A percentile compares a stretch with the other conserved stretches of the same genome.
These are phyloP conservation scores for Aphidius colemani DNA, from an alignment of 2,888 invertebrate genomes.

Conservation along the genomic window DNA sequence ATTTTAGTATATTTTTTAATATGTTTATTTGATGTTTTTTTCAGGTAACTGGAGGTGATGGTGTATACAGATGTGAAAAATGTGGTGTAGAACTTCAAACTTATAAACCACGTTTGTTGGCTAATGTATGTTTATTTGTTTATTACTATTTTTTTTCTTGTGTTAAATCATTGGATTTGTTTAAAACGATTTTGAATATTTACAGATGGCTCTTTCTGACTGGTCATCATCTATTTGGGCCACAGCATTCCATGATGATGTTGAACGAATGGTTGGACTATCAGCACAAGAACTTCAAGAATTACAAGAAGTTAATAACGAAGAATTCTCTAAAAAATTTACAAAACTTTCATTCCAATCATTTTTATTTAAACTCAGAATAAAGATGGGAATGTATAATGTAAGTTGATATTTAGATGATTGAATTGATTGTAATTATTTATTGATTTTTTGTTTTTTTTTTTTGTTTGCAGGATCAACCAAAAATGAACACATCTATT, in stretches of 20 bases:
- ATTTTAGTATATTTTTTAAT: background rate
- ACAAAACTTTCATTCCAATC: conserved; percentile 78
- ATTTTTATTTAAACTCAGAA: conserved; percentile 81
- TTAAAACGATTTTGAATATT: background rate
- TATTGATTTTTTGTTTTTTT: conserved; percentile 13
- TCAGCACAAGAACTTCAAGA: conserved; percentile 79
- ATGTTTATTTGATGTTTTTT: conserved; percentile 16
- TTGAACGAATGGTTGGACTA: conserved; percentile 76
- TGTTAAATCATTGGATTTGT: background rate
- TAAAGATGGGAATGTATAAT: conserved; percentile 90
- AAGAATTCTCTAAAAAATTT: conserved; percentile 71
- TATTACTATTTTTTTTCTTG: background rate
- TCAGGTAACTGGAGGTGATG: conserved; percentile 81
- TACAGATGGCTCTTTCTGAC: conserved; percentile 80
- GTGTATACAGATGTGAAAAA: conserved; percentile 92
- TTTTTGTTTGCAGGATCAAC: conserved; percentile 72
- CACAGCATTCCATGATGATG: conserved; percentile 86
- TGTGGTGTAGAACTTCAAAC: conserved; percentile 83
- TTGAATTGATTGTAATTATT: conserved; percentile 14
- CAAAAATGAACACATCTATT: conserved; percentile 76
- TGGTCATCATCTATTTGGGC: conserved; percentile 87
- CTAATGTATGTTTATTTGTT: conserved; percentile 68
- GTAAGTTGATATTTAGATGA: conserved; percentile 63
- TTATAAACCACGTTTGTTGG: conserved; percentile 83
- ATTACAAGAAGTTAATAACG: conserved; percentile 63